Evolutionary conservation across 2,113 vertebrate genomes (phyloP), one percentile per base, ranked within the genome.

Genomic region (Protobothrops mucrosquamatus): DNA sequence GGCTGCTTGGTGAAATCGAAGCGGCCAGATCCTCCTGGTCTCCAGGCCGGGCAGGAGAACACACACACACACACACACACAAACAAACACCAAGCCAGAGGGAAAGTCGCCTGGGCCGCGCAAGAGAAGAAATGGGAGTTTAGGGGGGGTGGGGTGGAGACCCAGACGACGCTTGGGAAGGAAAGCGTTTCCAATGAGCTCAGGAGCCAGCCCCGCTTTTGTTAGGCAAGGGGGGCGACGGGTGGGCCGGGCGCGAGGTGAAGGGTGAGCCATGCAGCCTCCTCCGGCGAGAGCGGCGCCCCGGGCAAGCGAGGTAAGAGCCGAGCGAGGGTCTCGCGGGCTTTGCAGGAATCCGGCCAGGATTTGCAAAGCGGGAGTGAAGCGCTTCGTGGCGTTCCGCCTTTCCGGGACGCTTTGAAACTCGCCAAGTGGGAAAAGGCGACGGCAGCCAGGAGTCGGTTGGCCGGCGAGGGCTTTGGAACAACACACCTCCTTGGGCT

Each of bases 241-340:
- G 34, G 74, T 43, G 74, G 74, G 29, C 64, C 90, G 89, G 4
- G 94, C 95, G 94, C 92, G 87, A 95, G 95, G 97, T 89, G 34
- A 89, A 92, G 81, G 26, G 52, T 48, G 6, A 43, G 18, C 90
- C 1, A 88, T 61, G 87, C 93, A 94, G 91, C 26, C 95, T 93
- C 93, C 93, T 90, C 89, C 56, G 12, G 94, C 95, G 95, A 56
- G 95, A 56, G 94, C 89, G 15, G 94, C 88, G 88, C 39, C 86
- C 46, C 46, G 48, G 46, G 48, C 24, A 48, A 87, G 26, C 86
- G 86, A 87, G 86, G 86, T 52, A 87, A 87, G 48, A 51, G 12
- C 6, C 23, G 2, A 22, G 18, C 10, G 29, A 22, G 52, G 11
- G 6, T 12, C 3, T 2, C 24, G 34, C 20, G 24, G 23, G 8